Conservation (phyloP, 2,113 vertebrate species). For the Daubentonia madagascariensis region DNA sequence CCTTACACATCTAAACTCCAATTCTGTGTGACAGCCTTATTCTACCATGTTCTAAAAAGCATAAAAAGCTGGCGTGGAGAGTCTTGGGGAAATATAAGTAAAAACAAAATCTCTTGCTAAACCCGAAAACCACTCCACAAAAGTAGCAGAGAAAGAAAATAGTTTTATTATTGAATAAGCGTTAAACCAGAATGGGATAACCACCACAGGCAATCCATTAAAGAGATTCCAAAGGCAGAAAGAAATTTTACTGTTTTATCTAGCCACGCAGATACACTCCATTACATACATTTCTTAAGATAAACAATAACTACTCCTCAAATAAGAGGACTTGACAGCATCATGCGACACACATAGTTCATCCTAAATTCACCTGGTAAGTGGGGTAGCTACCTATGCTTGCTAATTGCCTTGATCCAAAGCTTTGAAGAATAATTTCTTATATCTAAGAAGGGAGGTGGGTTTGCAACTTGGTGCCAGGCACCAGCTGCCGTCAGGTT, state of each 20-base stretch:
- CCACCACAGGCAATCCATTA: not conserved
- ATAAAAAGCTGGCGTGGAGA: not conserved
- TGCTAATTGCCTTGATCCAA: not conserved
- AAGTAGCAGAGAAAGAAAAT: not conserved
- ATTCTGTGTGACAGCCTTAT: not conserved
- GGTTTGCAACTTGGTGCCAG: not conserved
- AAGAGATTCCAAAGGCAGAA: not conserved
- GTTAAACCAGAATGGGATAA: not conserved
- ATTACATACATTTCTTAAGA: not conserved
- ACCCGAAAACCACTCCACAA: not conserved
- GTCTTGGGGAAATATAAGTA: not conserved
- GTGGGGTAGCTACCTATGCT: not conserved
- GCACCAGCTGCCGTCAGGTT: not conserved
- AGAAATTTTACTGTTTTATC: not conserved
- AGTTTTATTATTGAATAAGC: not conserved
- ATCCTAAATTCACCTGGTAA: not conserved
- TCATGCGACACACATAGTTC: not conserved
- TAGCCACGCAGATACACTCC: not conserved
- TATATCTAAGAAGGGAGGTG: not conserved
- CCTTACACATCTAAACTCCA: not conserved
- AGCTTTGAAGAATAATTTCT: not conserved
- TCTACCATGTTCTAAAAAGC: not conserved
- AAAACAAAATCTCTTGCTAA: not conserved
- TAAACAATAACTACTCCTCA: not conserved
- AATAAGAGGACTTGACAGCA: not conserved